Evolutionary conservation across 2,113 vertebrate species (phyloP).

Genomic region (Narcine bancroftii): DNA sequence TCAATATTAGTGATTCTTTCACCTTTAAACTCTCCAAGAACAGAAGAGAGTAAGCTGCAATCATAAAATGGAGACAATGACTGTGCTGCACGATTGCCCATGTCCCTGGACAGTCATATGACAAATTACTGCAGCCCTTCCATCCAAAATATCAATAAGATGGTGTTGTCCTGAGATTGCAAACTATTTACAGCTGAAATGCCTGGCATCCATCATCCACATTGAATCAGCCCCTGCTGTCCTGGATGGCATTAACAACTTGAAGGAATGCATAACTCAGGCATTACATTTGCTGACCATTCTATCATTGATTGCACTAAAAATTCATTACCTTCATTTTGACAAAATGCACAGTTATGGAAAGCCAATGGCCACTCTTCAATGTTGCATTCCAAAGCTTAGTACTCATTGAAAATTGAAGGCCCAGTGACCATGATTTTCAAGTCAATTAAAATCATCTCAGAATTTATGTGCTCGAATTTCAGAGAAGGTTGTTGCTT

Average conservation of each 20-base stretch:
- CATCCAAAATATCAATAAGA: slow-evolving; percentile 54
- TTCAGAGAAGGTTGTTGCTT: neutral
- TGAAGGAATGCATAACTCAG: slow-evolving; percentile 63
- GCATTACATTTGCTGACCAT: slow-evolving; percentile 80
- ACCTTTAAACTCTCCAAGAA: neutral
- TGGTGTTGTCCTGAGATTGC: slow-evolving; percentile 52
- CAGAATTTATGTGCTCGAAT: neutral
- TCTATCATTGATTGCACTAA: slow-evolving; percentile 70
- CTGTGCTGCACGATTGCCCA: neutral
- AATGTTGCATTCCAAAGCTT: neutral
- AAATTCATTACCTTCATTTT: slow-evolving; percentile 67
- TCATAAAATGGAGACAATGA: slow-evolving; percentile 11
- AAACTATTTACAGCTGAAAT: slow-evolving; percentile 55
- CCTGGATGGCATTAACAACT: slow-evolving; percentile 56
- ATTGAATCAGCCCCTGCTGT: slow-evolving; percentile 46
- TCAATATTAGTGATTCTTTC: neutral
- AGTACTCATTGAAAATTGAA: neutral
- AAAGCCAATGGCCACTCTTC: neutral
- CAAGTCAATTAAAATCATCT: neutral
- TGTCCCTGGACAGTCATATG: slow-evolving; percentile 45
- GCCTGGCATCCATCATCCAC: slow-evolving; percentile 58
- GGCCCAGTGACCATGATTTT: neutral
- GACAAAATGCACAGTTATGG: slow-evolving; percentile 46
- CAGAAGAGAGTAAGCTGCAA: slow-evolving; percentile 5
- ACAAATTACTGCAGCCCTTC: slow-evolving; percentile 55